Conservation (phyloP, 2,113 vertebrate species). For the Pan paniscus region DNA sequence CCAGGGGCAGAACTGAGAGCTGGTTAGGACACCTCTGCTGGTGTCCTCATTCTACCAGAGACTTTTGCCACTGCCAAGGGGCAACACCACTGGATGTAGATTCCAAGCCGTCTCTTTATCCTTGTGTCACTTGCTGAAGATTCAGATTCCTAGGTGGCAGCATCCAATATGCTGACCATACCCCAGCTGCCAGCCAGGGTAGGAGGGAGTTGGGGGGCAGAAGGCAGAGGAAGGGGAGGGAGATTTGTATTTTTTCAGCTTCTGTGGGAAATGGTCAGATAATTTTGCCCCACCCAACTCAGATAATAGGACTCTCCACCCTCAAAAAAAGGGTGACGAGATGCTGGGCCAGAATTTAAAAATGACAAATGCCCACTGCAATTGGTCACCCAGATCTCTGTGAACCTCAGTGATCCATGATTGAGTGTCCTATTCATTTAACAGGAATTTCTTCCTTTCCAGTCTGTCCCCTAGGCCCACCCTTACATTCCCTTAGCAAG, state of each 20-base stretch:
- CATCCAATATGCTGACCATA: neutral
- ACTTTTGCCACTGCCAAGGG: neutral
- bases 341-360: conserved; percentile 9
- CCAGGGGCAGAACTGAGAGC: neutral
- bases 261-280: neutral
- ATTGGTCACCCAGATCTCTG: neutral
- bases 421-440: neutral
- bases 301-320: neutral
- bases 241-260: neutral
- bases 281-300: neutral
- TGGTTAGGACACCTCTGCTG: neutral
- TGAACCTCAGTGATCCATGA: neutral
- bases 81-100: too few relatives aligned
- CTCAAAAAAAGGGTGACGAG: neutral
- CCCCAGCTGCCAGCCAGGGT: accelerated
- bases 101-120: neutral
- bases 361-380: neutral
- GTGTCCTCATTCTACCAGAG: neutral
- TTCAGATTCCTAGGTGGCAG: neutral
- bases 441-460: conserved; percentile 21
- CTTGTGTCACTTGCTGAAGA: neutral
- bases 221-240: neutral
- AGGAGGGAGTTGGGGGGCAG: neutral
- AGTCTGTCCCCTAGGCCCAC: neutral
- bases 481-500: neutral